phyloP scores from a whole-genome alignment of 2,888 invertebrate species.

The Micoletzkya japonica region DNA sequence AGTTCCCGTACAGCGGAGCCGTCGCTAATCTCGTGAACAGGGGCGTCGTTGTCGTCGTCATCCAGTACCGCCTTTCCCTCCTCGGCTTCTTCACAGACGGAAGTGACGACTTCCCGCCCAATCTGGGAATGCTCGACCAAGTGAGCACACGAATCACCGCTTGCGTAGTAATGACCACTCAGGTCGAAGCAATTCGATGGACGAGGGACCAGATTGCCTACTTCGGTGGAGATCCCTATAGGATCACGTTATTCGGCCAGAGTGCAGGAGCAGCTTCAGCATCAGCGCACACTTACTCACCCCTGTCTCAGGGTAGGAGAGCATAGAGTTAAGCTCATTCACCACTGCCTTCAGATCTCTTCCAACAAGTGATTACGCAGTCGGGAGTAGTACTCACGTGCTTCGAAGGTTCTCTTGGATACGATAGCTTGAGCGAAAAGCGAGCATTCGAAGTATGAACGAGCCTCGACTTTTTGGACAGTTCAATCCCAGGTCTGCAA shows the following conservation, averaged over 20 bases:
- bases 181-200: conserved; percentile 26
- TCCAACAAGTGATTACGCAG: conserved; percentile 29
- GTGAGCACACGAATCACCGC: not conserved
- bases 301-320: conserved; percentile 11
- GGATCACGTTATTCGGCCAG: conserved; percentile 19
- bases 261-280: conserved; percentile 25
- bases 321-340: not conserved
- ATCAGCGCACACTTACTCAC: conserved; percentile 22
- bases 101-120: conserved; percentile 23
- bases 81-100: conserved; percentile 25
- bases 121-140: conserved; percentile 25
- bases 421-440: conserved; percentile 8
- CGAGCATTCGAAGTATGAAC: conserved; percentile 15
- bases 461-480: not conserved
- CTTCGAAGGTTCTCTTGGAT: conserved; percentile 25
- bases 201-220: conserved; percentile 21
- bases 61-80: conserved; percentile 14
- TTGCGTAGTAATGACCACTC: not conserved
- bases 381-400: conserved; percentile 26
- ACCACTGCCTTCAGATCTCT: conserved; percentile 21
- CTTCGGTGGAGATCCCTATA: conserved; percentile 25
- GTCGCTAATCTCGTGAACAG: conserved; percentile 19
- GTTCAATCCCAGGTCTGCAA: conserved; percentile 23
- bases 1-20: conserved; percentile 15
- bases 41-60: conserved; percentile 26